A percentile compares a stretch with the other conserved stretches of the same genome.
Conservation (phyloP, 2,888 invertebrate species). For the Drosophila longiperda region DNA sequence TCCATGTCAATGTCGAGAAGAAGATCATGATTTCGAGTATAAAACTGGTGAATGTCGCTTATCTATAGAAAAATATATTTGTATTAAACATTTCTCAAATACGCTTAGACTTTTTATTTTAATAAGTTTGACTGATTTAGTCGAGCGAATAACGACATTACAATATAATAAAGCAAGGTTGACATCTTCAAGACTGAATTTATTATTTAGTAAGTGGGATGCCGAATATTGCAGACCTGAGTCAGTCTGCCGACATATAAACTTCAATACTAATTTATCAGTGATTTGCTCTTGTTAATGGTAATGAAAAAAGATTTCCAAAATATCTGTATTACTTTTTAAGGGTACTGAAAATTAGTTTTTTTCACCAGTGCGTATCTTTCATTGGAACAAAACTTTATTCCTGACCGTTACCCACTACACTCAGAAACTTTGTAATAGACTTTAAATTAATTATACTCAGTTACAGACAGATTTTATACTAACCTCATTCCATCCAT, state of each 20-base stretch:
- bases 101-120: background rate
- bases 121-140: background rate
- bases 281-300: background rate
- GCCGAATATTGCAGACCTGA: background rate
- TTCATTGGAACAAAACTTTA: background rate
- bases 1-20: conserved; percentile 85
- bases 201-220: background rate
- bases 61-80: conserved; percentile 85
- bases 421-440: no score
- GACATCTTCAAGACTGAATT: background rate
- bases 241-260: background rate
- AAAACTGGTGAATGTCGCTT: conserved; percentile 90
- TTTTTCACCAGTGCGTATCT: background rate
- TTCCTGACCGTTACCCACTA: background rate
- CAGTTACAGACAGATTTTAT: background rate
- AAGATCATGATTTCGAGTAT: conserved; percentile 88
- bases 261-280: background rate
- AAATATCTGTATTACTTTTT: background rate
- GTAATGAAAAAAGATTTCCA: background rate
- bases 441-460: background rate
- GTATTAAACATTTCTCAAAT: background rate
- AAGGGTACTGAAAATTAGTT: background rate
- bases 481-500: conserved; percentile 89
- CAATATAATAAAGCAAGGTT: no score
- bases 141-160: background rate